Evolutionary conservation across 2,888 invertebrate species (phyloP), one percentile per base, ranked within the genome.

Genomic region (Itoplectis maculator): DNA sequence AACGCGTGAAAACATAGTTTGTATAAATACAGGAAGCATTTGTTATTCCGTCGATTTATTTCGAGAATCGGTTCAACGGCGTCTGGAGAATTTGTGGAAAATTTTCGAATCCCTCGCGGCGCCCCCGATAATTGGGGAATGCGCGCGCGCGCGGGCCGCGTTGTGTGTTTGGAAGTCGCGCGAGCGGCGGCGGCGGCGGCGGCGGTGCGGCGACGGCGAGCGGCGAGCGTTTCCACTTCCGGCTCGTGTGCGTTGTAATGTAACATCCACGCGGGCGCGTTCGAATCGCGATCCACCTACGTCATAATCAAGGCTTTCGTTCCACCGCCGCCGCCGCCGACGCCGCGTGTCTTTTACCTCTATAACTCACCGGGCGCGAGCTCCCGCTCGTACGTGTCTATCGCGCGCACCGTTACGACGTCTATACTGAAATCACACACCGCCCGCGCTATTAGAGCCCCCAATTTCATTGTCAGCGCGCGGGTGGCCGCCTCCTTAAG

Each of bases 191-290:
- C 61, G 79, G 76, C 70, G 72, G 81, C n/a, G n/a, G 54, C 59
- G 59, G 29, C 15, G 35, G 45, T 51, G 79, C 72, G 72, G 72
- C 76, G 70, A 81, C 76, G 75, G 66, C 76, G 65, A 76, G 54
- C 79, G 65, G 82, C 73, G 84, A 86, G 87, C 82, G 85, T 86
- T 87, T 87, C 86, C 83, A 88, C 87, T 88, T 88, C 88, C 88
- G 88, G 88, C 83, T 86, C 86, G 87, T 84, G 85, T 82, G 84
- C 87, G 85, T 87, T 87, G 87, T 89, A 89, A 88, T 87, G 80
- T 75, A 89, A 89, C 89, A 89, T 89, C 88, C 88, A 88, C 87
- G 86, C 83, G 29, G 5, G 29, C 29, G 29, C 29, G 29, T 29
- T 86, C 86, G 82, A 86, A 87, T 86, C 85, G 85, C 85, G 81